phyloP scores from a whole-genome alignment of 2,888 invertebrate species.

The Orthosia incerta region DNA sequence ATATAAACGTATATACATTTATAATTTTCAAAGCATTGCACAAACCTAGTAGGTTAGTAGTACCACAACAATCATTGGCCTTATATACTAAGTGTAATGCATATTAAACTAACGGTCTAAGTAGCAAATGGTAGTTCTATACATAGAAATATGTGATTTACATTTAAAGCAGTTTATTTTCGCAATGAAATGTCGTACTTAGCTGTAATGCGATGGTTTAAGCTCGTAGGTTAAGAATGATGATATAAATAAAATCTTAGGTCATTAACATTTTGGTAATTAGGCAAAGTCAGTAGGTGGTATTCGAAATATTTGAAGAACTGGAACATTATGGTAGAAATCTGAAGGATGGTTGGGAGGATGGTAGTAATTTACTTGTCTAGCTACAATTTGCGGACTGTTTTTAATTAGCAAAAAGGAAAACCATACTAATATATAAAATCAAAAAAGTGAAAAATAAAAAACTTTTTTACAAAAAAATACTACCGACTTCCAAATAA shows the following conservation, averaged over 20 bases:
- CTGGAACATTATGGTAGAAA: background rate
- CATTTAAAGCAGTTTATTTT: constrained; percentile 45
- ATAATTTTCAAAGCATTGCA: constrained; percentile 31
- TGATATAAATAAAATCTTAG: background rate
- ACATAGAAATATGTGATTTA: constrained; percentile 48
- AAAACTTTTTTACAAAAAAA: too few species aligned
- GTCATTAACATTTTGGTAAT: background rate
- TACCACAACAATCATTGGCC: constrained; percentile 44
- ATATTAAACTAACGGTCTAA: constrained; percentile 35
- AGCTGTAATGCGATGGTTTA: constrained; percentile 22
- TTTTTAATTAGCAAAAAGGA: background rate
- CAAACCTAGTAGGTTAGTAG: constrained; percentile 10
- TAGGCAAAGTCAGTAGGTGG: background rate
- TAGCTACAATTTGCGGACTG: background rate
- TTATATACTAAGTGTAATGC: constrained; percentile 33
- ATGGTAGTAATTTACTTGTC: background rate
- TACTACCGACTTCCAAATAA: too few species aligned
- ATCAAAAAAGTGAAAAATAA: too few species aligned
- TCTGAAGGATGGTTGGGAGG: background rate
- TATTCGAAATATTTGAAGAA: background rate
- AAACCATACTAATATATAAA: background rate
- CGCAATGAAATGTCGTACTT: constrained; percentile 26
- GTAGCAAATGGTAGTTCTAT: constrained; percentile 34
- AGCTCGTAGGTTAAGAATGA: constrained; percentile 38
- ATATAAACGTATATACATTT: background rate